phyloP scores from a whole-genome alignment of 1,140 invertebrate genomes.

The Sesamia nonagrioides region DNA sequence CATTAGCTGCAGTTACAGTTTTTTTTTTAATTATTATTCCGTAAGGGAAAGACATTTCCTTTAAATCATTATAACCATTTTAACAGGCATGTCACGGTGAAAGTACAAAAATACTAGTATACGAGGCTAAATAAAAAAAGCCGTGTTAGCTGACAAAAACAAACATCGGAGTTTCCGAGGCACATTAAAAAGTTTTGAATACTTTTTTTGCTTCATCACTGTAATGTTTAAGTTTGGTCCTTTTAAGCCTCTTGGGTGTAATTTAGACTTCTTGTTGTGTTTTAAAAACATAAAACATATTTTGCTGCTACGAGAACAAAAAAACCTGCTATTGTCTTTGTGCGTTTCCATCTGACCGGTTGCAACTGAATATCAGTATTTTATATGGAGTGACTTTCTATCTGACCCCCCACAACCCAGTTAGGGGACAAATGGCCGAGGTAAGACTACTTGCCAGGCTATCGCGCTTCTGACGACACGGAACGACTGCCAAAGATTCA shows the following conservation, averaged over 20 bases:
- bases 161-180: conserved; percentile 50
- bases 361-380: too few species aligned
- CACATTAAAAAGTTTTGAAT: conserved; percentile 61
- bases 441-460: too few species aligned
- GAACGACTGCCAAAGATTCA: too few species aligned
- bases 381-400: too few species aligned
- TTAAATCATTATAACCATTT: too few species aligned
- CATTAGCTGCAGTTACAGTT: too few species aligned
- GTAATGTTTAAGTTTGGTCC: conserved; percentile 60
- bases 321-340: conserved; percentile 13
- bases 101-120: background rate
- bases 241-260: conserved; percentile 53
- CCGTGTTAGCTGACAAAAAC: conserved; percentile 51
- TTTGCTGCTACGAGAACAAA: conserved; percentile 16
- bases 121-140: conserved; percentile 25
- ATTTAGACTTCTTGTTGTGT: conserved; percentile 53
- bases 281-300: conserved; percentile 45
- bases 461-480: too few species aligned
- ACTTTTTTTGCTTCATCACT: conserved; percentile 62
- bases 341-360: background rate
- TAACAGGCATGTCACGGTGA: background rate
- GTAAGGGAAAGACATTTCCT: too few species aligned
- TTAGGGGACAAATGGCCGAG: too few species aligned
- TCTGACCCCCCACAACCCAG: too few species aligned
- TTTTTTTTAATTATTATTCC: too few species aligned